These are phyloP conservation scores for Synanthedon tipuliformis DNA, from an alignment of 2,888 invertebrate species.

Conservation along the genomic window DNA sequence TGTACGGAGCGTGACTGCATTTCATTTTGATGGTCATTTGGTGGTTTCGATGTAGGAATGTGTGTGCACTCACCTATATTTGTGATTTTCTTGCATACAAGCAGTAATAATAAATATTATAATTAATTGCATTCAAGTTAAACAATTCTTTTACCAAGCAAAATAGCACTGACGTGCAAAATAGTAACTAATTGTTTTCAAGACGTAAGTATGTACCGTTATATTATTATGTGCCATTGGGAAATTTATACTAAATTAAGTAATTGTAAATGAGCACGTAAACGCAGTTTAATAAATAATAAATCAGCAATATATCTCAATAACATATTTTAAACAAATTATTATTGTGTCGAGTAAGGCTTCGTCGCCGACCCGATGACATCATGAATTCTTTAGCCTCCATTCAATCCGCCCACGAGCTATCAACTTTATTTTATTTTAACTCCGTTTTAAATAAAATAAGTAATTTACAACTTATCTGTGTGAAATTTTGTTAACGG, in stretches of 20 bases:
- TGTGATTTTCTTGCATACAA: too few species aligned
- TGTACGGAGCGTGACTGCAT: constrained; percentile 19
- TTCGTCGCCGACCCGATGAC: constrained; percentile 37
- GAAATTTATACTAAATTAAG: too few species aligned
- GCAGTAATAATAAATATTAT: too few species aligned
- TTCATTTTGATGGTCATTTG: constrained; percentile 15
- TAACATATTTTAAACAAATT: constrained; percentile 16
- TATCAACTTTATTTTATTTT: constrained; percentile 1
- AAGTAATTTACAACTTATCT: too few species aligned
- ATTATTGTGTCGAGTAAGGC: constrained; percentile 27
- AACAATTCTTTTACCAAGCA: too few species aligned
- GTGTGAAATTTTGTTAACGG: too few species aligned
- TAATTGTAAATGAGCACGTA: too few species aligned
- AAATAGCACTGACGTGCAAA: too few species aligned
- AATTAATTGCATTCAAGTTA: too few species aligned
- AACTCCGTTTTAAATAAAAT: not conserved
- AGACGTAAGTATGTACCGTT: too few species aligned
- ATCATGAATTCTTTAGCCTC: constrained; percentile 31
- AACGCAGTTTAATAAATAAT: not conserved
- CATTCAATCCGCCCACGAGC: constrained; percentile 23
- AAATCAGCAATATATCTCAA: constrained; percentile 5
- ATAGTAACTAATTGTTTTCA: too few species aligned
- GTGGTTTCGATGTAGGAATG: constrained; percentile 4
- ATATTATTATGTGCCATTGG: too few species aligned
- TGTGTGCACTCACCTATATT: not conserved